These are phyloP conservation scores for Anoplius nigerrimus DNA, from an alignment of 2,888 invertebrate genomes.

Conservation along the genomic window DNA sequence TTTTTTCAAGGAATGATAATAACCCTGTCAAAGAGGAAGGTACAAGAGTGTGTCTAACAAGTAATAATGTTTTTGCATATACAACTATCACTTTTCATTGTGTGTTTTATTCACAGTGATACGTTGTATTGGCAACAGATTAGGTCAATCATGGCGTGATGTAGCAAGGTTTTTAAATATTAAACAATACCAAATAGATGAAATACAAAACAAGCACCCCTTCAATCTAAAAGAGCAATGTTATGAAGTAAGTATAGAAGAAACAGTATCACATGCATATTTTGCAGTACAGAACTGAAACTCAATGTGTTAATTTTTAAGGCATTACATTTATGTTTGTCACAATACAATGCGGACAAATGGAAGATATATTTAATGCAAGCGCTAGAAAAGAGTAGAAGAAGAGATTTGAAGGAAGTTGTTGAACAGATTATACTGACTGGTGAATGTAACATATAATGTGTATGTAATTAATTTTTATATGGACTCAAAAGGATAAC, in stretches of 20 bases:
- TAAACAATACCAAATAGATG: constrained; percentile 63
- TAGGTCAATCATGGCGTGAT: constrained; percentile 67
- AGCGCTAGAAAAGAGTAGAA: constrained; percentile 63
- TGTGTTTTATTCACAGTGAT: constrained; percentile 57
- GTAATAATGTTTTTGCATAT: constrained; percentile 9
- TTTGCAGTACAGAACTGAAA: constrained; percentile 1
- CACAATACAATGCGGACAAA: constrained; percentile 38
- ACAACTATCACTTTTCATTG: constrained; percentile 1
- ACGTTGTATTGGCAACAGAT: constrained; percentile 51
- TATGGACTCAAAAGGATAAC: not conserved
- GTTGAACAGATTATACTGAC: constrained; percentile 37
- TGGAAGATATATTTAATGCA: constrained; percentile 62
- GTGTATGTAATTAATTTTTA: not conserved
- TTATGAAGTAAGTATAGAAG: constrained; percentile 46
- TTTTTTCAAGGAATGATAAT: no score
- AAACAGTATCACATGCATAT: constrained; percentile 24
- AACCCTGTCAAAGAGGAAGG: not conserved
- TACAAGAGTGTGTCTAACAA: not conserved
- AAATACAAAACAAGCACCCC: constrained; percentile 54
- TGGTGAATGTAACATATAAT: not conserved
- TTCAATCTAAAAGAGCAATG: constrained; percentile 57
- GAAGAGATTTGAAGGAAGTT: constrained; percentile 65
- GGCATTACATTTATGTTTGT: constrained; percentile 62
- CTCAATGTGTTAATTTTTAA: constrained; percentile 45
- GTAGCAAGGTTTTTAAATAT: constrained; percentile 63